Evolutionary conservation across 2,113 vertebrate species (phyloP).

Genomic region (Rallus limicola): DNA sequence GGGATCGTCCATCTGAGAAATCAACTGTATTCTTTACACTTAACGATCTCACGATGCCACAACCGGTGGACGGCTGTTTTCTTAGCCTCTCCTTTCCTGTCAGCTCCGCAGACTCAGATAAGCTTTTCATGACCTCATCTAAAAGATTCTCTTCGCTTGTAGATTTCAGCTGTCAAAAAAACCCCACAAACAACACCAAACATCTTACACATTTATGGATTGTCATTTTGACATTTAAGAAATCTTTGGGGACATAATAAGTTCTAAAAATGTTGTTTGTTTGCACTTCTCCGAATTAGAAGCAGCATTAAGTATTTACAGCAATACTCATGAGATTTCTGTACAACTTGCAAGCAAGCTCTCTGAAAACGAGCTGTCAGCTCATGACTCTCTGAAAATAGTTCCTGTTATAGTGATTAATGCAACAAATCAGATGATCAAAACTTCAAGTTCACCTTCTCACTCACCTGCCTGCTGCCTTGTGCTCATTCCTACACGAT

Average conservation of each 20-base stretch:
- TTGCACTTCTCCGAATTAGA: background rate
- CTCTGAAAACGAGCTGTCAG: background rate
- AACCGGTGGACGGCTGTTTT: slow-evolving; percentile 56
- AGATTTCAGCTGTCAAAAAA: slow-evolving; percentile 76
- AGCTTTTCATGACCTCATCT: slow-evolving; percentile 88
- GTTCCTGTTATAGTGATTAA: background rate
- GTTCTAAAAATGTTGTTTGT: background rate
- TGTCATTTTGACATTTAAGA: background rate
- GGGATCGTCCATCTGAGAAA: slow-evolving; percentile 74
- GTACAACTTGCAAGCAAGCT: background rate
- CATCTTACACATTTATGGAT: background rate
- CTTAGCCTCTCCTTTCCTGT: slow-evolving; percentile 78
- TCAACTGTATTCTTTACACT: slow-evolving; percentile 80
- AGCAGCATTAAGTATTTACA: background rate
- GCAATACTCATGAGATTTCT: background rate
- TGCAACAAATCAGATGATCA: background rate
- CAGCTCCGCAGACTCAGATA: slow-evolving; percentile 83
- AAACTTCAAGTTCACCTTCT: background rate
- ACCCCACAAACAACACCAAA: background rate
- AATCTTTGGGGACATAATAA: background rate
- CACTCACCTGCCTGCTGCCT: background rate
- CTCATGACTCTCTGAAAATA: background rate
- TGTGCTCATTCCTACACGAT: background rate
- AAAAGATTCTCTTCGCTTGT: slow-evolving; percentile 91
- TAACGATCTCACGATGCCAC: slow-evolving; percentile 86